Conservation (phyloP, 2,888 invertebrate genomes). For the Isotomurus palustris region DNA sequence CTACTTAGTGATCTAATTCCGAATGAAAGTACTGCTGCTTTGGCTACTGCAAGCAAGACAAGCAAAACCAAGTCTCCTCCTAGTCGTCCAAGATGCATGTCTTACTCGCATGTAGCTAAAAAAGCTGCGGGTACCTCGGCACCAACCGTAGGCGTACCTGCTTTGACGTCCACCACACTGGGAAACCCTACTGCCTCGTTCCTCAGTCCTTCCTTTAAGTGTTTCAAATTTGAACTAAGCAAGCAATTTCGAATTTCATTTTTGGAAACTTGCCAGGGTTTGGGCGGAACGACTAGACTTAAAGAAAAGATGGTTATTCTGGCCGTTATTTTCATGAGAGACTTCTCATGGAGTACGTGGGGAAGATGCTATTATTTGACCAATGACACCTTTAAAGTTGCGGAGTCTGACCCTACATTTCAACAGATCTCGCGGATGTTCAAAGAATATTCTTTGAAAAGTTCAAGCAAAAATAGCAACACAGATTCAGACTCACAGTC, state of each 20-base stretch:
- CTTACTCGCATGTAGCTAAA: not conserved
- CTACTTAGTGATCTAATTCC: not conserved
- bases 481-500: no score
- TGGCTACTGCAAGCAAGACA: not conserved
- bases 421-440: not conserved
- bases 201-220: not conserved
- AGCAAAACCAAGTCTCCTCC: no score
- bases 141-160: no score
- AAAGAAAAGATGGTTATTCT: not conserved
- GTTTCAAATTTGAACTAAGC: not conserved
- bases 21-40: not conserved
- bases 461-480: no score
- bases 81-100: not conserved
- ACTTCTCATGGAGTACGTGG: not conserved
- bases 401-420: not conserved
- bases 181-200: no score
- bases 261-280: not conserved
- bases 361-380: not conserved
- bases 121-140: no score
- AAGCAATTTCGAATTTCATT: not conserved
- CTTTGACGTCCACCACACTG: no score
- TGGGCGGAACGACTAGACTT: not conserved
- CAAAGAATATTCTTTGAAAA: not conserved
- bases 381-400: not conserved
- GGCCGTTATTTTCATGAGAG: not conserved